Percentiles rank a stretch among this genome's conserved stretches.
These are phyloP conservation scores for Babyrousa celebensis DNA, from an alignment of 2,797 vertebrate genomes.

Conservation along the genomic window DNA sequence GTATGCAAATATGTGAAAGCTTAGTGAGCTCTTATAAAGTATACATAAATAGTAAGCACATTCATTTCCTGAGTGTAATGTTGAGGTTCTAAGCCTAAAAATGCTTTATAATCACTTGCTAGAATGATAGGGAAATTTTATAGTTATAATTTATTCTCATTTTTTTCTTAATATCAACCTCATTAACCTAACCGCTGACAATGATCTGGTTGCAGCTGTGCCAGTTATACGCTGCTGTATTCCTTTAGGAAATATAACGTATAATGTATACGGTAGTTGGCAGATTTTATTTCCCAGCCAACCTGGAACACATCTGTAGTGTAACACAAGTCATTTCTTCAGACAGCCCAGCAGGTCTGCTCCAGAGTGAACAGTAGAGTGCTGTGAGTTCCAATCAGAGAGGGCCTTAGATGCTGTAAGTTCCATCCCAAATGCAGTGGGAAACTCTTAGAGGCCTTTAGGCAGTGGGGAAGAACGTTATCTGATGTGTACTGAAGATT, in stretches of 20 bases:
- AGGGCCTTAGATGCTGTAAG: neutral
- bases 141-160: conserved; percentile 15
- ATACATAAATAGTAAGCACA: neutral
- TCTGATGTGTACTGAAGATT: neutral
- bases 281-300: neutral
- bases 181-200: conserved; percentile 2
- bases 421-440: neutral
- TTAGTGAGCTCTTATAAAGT: conserved; percentile 4
- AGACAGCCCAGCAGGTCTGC: neutral
- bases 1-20: neutral
- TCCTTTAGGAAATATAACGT: neutral
- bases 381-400: neutral
- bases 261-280: neutral
- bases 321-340: neutral
- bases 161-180: neutral
- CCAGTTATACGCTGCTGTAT: neutral
- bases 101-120: conserved; percentile 12
- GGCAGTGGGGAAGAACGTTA: neutral
- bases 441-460: neutral
- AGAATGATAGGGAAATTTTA: neutral
- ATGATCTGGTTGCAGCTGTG: neutral
- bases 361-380: neutral
- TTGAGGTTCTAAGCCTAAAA: conserved; percentile 4
- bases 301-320: neutral
- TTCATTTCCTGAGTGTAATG: conserved; percentile 28